A percentile compares a stretch with the other conserved stretches of the same genome.
Conservation (phyloP, 1,140 invertebrate genomes). For the Babylonia areolata region DNA sequence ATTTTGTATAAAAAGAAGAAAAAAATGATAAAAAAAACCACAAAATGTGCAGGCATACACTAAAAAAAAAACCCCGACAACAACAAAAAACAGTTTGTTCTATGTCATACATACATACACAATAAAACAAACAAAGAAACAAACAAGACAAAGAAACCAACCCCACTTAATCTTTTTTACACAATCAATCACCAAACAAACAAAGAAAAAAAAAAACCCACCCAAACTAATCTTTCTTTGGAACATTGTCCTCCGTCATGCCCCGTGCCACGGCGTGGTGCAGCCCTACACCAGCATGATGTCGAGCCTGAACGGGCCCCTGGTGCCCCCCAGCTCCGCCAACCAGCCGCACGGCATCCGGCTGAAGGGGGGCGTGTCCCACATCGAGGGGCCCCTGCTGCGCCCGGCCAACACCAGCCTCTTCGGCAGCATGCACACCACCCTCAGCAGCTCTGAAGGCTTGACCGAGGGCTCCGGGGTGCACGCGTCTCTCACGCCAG, state of each 20-base stretch:
- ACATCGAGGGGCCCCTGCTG: conserved; percentile 79
- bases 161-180: too few species aligned
- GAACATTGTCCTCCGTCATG: not conserved
- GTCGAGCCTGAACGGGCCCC: conserved; percentile 57
- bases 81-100: too few species aligned
- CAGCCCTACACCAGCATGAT: conserved; percentile 71
- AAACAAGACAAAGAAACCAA: too few species aligned
- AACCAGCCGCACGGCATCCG: not conserved
- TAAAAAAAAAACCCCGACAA: too few species aligned
- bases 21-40: too few species aligned
- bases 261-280: not conserved
- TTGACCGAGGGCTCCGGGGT: not conserved
- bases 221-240: too few species aligned
- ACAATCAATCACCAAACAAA: too few species aligned
- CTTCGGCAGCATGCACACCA: conserved; percentile 29
- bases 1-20: too few species aligned
- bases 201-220: too few species aligned
- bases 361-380: conserved; percentile 77
- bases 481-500: conserved; percentile 17
- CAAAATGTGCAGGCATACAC: too few species aligned
- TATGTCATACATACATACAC: too few species aligned
- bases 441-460: not conserved
- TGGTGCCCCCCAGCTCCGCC: not conserved
- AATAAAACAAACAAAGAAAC: too few species aligned
- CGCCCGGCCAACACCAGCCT: conserved; percentile 35